These are phyloP conservation scores for Colistium nudipinnis DNA, from an alignment of 2,113 vertebrate species.

Conservation along the genomic window DNA sequence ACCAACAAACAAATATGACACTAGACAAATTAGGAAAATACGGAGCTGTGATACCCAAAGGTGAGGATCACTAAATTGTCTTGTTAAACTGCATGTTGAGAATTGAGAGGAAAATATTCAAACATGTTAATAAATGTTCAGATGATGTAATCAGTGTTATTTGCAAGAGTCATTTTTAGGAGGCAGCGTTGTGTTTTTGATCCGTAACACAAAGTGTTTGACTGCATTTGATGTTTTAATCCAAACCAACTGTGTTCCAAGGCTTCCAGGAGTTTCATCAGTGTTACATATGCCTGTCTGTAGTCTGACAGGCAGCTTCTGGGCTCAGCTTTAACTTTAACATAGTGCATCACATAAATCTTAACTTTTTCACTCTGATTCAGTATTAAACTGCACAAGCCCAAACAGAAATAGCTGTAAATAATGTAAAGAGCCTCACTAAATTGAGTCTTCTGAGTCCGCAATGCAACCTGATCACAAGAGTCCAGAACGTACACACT, in stretches of 20 bases:
- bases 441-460: constrained; percentile 1
- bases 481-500: constrained; percentile 2
- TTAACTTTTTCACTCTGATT: not conserved
- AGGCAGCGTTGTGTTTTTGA: not conserved
- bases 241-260: not conserved
- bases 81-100: not conserved
- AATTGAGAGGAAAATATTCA: not conserved
- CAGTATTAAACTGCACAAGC: not conserved
- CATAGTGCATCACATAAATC: constrained; percentile 28
- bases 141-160: not conserved
- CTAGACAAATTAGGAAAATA: not conserved
- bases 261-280: not conserved
- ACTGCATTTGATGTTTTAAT: constrained; percentile 6
- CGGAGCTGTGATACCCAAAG: too few species aligned
- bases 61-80: too few species aligned
- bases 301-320: constrained; percentile 11
- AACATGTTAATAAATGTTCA: too few species aligned
- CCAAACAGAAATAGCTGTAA: constrained; percentile 1
- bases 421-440: constrained; percentile 12
- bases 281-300: not conserved
- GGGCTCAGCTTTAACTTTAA: constrained; percentile 13
- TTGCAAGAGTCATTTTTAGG: not conserved
- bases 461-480: constrained; percentile 18
- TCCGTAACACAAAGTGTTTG: not conserved
- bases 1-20: not conserved